A percentile compares a stretch with the other conserved stretches of the same genome.
phyloP scores from a whole-genome alignment of 2,888 invertebrate genomes.

The Hipparchia sbordonii region DNA sequence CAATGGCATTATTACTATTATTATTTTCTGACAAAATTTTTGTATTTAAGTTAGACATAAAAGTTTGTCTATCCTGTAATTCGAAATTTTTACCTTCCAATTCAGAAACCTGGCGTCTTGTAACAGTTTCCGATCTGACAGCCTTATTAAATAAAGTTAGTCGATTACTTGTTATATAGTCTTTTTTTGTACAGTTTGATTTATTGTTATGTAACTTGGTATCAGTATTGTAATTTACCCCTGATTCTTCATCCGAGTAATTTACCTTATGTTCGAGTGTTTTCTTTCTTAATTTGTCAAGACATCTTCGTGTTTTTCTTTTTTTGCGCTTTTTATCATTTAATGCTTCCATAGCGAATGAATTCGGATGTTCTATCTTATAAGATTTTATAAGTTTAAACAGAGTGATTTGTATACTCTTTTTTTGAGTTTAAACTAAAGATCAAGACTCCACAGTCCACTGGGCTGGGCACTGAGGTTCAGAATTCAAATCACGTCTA shows the following conservation, averaged over 20 bases:
- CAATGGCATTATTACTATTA: constrained; percentile 7
- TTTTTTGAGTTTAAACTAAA: too few relatives aligned
- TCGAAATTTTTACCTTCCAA: constrained; percentile 46
- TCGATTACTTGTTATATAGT: constrained; percentile 58
- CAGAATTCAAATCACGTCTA: too few relatives aligned
- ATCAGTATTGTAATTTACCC: constrained; percentile 27
- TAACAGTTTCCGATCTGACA: constrained; percentile 67
- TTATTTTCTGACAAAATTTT: not conserved
- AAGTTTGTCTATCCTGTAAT: constrained; percentile 18
- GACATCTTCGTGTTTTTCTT: constrained; percentile 64
- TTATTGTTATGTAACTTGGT: constrained; percentile 28
- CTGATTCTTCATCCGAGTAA: too few relatives aligned
- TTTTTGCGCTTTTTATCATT: constrained; percentile 58
- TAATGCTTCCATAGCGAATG: constrained; percentile 50
- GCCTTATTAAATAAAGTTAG: constrained; percentile 68
- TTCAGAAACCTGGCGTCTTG: constrained; percentile 54
- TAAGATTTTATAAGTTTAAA: too few relatives aligned
- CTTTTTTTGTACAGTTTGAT: constrained; percentile 39
- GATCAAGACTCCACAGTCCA: too few relatives aligned
- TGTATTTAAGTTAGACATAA: not conserved
- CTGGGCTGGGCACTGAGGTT: too few relatives aligned
- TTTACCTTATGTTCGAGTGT: constrained; percentile 44
- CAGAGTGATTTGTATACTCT: too few relatives aligned
- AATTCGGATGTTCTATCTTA: not conserved
- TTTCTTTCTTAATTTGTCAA: constrained; percentile 67